Percentiles rank a stretch among this genome's conserved stretches.
Evolutionary conservation across 2,888 invertebrate genomes (phyloP).

Genomic region (Sarcophaga rosellei): DNA sequence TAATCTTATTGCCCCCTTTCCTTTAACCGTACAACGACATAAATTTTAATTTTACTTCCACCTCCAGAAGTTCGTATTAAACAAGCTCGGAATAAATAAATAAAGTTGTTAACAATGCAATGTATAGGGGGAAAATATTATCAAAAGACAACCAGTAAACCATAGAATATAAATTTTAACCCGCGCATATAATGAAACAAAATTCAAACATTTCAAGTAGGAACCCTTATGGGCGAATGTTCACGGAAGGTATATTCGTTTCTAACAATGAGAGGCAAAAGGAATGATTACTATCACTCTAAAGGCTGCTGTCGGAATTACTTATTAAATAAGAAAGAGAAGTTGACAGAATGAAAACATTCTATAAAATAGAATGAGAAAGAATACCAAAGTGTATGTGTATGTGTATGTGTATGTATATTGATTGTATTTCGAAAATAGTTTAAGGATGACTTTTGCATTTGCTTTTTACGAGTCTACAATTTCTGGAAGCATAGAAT

Average conservation of each 20-base stretch:
- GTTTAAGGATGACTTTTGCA: conserved; percentile 9
- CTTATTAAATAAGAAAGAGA: neutral
- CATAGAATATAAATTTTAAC: neutral
- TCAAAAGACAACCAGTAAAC: neutral
- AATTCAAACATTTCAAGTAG: neutral
- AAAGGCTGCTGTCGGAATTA: neutral
- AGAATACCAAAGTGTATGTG: conserved; percentile 1
- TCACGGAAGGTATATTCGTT: no score
- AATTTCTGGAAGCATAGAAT: conserved; percentile 1
- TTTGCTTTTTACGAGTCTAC: conserved; percentile 16
- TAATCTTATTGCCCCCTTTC: neutral
- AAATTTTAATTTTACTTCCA: neutral
- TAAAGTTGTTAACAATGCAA: neutral
- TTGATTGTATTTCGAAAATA: conserved; percentile 15
- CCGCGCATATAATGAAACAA: neutral
- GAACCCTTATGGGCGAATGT: neutral
- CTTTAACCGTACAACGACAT: neutral
- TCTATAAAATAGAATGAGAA: neutral
- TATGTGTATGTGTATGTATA: conserved; percentile 43
- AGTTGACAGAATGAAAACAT: no score
- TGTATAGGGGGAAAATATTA: neutral
- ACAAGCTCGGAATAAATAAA: neutral
- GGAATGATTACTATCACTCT: no score
- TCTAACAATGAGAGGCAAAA: no score
- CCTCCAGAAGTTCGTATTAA: neutral